Evolutionary conservation across 2,113 vertebrate genomes (phyloP).

Genomic region (Struthidea cinerea): DNA sequence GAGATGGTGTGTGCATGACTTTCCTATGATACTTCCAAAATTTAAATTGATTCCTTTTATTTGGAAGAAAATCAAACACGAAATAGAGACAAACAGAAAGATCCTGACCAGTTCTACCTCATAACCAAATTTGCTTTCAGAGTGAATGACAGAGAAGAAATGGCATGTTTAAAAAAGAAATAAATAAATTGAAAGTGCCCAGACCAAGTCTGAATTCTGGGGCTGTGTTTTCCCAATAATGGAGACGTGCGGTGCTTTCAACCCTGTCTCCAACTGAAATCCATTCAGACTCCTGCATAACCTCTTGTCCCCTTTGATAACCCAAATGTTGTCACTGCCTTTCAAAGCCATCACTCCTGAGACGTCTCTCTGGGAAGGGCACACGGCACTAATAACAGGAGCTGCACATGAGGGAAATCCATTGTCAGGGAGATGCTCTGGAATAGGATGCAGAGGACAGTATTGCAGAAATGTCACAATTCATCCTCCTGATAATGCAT

Average conservation of each 20-base stretch:
- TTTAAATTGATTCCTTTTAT: neutral
- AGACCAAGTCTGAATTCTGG: neutral
- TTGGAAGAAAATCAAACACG: neutral
- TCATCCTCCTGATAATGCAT: slow-evolving; percentile 4
- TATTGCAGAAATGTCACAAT: neutral
- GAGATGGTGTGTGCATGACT: neutral
- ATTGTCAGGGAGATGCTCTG: slow-evolving; percentile 4
- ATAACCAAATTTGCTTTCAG: neutral
- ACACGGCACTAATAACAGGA: neutral
- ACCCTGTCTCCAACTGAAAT: neutral
- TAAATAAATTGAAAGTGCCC: neutral
- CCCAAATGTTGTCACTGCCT: neutral
- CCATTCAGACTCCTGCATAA: neutral
- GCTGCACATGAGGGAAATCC: neutral
- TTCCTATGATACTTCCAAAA: neutral
- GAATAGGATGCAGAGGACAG: neutral
- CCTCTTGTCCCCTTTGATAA: neutral
- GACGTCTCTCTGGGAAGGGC: neutral
- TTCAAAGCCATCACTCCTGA: neutral
- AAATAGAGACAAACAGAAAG: neutral
- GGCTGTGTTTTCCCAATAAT: neutral
- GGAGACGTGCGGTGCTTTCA: neutral
- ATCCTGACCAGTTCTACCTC: neutral
- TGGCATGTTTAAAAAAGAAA: neutral
- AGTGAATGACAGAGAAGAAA: neutral